These are phyloP conservation scores for Nephrotoma flavescens DNA, from an alignment of 2,888 invertebrate species.

Conservation along the genomic window DNA sequence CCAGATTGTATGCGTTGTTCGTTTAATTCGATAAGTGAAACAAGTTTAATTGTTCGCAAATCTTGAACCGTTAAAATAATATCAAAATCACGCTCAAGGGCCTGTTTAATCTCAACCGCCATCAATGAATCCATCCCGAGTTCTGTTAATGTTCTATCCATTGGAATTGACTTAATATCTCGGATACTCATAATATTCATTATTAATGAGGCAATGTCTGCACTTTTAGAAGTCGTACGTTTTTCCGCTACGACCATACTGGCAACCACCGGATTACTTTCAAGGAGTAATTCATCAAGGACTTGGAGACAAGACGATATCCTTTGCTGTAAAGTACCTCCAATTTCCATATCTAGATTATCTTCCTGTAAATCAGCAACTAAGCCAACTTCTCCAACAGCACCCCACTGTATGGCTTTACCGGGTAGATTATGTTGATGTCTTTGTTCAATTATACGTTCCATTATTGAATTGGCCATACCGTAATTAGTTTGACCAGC, in stretches of 20 bases:
- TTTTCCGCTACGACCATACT: constrained; percentile 84
- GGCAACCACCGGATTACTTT: background rate
- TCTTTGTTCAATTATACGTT: constrained; percentile 48
- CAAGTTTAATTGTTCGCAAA: background rate
- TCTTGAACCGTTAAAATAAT: background rate
- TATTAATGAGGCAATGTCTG: constrained; percentile 57
- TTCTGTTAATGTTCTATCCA: constrained; percentile 47
- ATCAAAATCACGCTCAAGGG: background rate
- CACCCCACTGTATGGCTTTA: background rate
- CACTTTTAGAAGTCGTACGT: constrained; percentile 41
- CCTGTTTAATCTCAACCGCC: background rate
- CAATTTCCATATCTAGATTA: no score
- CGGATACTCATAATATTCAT: constrained; percentile 51
- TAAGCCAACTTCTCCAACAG: constrained; percentile 41
- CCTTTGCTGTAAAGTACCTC: no score
- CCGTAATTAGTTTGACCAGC: constrained; percentile 61
- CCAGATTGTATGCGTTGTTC: constrained; percentile 17
- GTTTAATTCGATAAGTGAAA: background rate
- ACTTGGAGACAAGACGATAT: constrained; percentile 42
- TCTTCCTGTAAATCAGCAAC: no score
- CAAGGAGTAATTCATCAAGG: background rate
- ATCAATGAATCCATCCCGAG: background rate
- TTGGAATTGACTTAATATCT: constrained; percentile 53
- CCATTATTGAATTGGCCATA: background rate
- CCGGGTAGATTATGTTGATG: constrained; percentile 18